These are phyloP conservation scores for Drosophila orena DNA, from an alignment of 1,140 invertebrate genomes.

Conservation along the genomic window DNA sequence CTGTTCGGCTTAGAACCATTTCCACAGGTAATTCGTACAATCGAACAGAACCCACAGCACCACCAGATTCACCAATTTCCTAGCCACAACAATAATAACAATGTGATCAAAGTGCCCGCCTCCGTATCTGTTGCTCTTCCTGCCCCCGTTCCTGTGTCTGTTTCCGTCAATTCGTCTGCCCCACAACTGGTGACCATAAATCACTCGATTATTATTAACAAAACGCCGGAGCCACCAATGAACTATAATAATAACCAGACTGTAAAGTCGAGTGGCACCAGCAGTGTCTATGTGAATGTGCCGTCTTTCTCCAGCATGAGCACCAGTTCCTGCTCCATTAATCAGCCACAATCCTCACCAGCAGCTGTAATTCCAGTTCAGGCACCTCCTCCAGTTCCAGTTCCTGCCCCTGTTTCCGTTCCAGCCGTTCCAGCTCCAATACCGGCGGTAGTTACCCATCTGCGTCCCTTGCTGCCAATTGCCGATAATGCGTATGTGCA, in stretches of 20 bases:
- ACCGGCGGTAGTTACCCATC: slow-evolving; percentile 24
- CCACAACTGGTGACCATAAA: slow-evolving; percentile 79
- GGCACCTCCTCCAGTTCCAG: slow-evolving; percentile 11
- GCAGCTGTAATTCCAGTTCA: slow-evolving; percentile 3
- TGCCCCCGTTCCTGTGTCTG: slow-evolving; percentile 26
- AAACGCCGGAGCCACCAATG: slow-evolving; percentile 70
- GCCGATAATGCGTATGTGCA: slow-evolving; percentile 84
- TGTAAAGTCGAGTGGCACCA: slow-evolving; percentile 39
- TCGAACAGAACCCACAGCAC: slow-evolving; percentile 49
- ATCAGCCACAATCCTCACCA: slow-evolving; percentile 24
- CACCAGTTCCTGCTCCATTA: slow-evolving; percentile 23
- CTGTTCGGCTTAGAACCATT: slow-evolving; percentile 87
- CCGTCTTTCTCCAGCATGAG: slow-evolving; percentile 40
- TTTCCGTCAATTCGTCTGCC: slow-evolving; percentile 24
- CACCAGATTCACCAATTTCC: slow-evolving; percentile 67
- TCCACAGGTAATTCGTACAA: slow-evolving; percentile 82
- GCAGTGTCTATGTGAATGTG: slow-evolving; percentile 77
- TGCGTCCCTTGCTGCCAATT: slow-evolving; percentile 72
- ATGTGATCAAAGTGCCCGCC: slow-evolving; percentile 61
- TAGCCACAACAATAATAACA: slow-evolving; percentile 58
- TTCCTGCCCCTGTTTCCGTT: slow-evolving; percentile 10
- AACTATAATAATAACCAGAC: slow-evolving; percentile 35
- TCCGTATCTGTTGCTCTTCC: slow-evolving; percentile 22
- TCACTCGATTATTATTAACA: slow-evolving; percentile 84
- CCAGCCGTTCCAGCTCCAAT: slow-evolving; percentile 13